These are phyloP conservation scores for Talpa occidentalis DNA, from an alignment of 2,113 vertebrate species.

Conservation along the genomic window DNA sequence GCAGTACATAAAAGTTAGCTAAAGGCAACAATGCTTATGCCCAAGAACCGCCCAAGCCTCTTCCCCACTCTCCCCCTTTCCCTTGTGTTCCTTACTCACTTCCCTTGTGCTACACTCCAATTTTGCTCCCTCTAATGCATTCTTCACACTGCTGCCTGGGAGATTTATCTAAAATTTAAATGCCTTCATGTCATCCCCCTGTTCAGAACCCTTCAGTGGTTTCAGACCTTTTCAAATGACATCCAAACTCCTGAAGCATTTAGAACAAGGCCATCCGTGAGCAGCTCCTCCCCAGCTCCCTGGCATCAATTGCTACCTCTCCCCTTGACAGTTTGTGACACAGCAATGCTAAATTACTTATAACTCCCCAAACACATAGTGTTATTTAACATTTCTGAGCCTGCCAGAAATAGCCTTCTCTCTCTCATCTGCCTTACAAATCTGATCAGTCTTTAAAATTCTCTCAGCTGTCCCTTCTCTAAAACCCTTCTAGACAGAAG, in stretches of 20 bases:
- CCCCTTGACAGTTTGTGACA: slow-evolving; percentile 18
- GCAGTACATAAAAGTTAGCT: not conserved
- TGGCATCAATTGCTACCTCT: not conserved
- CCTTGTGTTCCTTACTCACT: not conserved
- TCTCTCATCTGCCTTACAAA: slow-evolving; percentile 16
- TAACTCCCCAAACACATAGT: slow-evolving; percentile 24
- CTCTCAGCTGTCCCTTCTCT: slow-evolving; percentile 23
- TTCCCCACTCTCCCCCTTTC: not conserved
- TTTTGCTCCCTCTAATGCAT: not conserved
- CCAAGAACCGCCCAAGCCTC: not conserved
- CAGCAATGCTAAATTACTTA: slow-evolving; percentile 15
- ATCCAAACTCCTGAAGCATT: slow-evolving; percentile 43
- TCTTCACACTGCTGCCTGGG: slow-evolving; percentile 17
- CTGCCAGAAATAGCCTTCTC: slow-evolving; percentile 20
- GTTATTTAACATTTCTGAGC: slow-evolving; percentile 42
- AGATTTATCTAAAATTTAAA: slow-evolving; percentile 68
- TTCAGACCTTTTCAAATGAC: slow-evolving; percentile 54
- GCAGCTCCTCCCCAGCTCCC: not conserved
- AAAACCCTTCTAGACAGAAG: slow-evolving; percentile 20
- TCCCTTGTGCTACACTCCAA: not conserved
- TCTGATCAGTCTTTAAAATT: slow-evolving; percentile 37
- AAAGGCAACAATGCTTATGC: not conserved
- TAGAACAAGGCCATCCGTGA: not conserved
- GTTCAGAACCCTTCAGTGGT: slow-evolving; percentile 36
- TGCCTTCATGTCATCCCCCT: not conserved